Percentiles rank a stretch among this genome's conserved stretches.
Evolutionary conservation across 2,888 invertebrate genomes (phyloP).

Genomic region (Acholoe squamosa): DNA sequence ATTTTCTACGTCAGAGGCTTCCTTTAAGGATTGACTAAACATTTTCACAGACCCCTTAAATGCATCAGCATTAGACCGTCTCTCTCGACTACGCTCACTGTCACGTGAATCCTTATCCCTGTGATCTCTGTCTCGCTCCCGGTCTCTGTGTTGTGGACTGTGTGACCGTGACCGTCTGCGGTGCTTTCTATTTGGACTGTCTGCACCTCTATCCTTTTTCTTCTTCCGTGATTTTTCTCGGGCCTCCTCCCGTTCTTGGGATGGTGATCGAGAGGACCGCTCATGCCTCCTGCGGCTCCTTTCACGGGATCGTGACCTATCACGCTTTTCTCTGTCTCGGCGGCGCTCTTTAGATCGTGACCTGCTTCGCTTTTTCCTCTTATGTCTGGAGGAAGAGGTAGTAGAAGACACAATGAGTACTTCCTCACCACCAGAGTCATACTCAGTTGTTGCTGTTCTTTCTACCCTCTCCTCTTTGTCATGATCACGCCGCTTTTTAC

Average conservation of each 20-base stretch:
- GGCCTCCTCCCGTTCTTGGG: slow-evolving; percentile 46
- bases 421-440: not conserved
- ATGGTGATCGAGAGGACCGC: slow-evolving; percentile 16
- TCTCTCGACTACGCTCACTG: slow-evolving; percentile 12
- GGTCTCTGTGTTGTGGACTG: slow-evolving; percentile 38
- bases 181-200: slow-evolving; percentile 16
- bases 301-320: slow-evolving; percentile 63
- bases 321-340: not conserved
- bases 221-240: slow-evolving; percentile 65
- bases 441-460: not conserved
- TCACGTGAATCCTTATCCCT: slow-evolving; percentile 14
- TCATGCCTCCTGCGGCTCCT: slow-evolving; percentile 62
- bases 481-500: slow-evolving; percentile 28
- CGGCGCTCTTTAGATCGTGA: slow-evolving; percentile 71
- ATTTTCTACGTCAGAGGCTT: slow-evolving; percentile 62
- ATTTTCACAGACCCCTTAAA: slow-evolving; percentile 66
- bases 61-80: slow-evolving; percentile 35
- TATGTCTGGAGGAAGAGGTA: not conserved
- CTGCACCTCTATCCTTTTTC: not conserved
- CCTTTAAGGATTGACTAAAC: slow-evolving; percentile 67
- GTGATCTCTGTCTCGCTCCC: not conserved
- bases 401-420: not conserved
- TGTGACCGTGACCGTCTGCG: slow-evolving; percentile 56
- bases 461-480: slow-evolving; percentile 46
- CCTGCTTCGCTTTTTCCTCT: slow-evolving; percentile 68